Conservation (phyloP, 2,113 vertebrate genomes). For the Cromileptes altivelis region DNA sequence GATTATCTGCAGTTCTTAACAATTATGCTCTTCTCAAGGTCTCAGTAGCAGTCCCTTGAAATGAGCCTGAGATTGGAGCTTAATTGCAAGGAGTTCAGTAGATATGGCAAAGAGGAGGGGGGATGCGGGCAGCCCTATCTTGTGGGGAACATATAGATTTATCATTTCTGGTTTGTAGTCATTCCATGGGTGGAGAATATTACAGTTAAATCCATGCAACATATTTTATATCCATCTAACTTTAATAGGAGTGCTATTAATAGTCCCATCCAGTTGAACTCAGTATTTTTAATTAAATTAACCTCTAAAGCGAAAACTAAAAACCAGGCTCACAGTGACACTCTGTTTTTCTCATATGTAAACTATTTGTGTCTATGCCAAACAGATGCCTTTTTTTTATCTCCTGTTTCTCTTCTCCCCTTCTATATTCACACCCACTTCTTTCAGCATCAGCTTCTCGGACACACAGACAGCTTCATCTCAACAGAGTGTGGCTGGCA, state of each 20-base stretch:
- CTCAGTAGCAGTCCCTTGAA: neutral
- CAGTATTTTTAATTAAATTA: neutral
- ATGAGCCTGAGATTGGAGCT: too few relatives aligned
- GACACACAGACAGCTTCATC: neutral
- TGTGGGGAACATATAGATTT: neutral
- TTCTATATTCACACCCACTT: too few relatives aligned
- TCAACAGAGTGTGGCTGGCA: neutral
- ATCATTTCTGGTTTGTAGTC: neutral
- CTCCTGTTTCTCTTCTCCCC: neutral
- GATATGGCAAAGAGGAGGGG: neutral
- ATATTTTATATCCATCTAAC: neutral
- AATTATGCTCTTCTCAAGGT: too few relatives aligned
- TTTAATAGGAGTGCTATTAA: neutral
- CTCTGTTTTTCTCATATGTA: neutral
- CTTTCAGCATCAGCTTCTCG: neutral
- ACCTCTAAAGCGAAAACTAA: too few relatives aligned
- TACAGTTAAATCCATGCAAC: neutral
- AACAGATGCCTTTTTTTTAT: neutral
- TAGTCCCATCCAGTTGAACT: neutral
- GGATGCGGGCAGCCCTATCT: neutral
- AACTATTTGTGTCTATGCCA: neutral
- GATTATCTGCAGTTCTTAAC: neutral
- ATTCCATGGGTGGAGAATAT: neutral
- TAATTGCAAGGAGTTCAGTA: neutral
- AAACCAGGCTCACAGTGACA: neutral